phyloP scores from a whole-genome alignment of 1,140 invertebrate genomes.

The Gryon sp. region DNA sequence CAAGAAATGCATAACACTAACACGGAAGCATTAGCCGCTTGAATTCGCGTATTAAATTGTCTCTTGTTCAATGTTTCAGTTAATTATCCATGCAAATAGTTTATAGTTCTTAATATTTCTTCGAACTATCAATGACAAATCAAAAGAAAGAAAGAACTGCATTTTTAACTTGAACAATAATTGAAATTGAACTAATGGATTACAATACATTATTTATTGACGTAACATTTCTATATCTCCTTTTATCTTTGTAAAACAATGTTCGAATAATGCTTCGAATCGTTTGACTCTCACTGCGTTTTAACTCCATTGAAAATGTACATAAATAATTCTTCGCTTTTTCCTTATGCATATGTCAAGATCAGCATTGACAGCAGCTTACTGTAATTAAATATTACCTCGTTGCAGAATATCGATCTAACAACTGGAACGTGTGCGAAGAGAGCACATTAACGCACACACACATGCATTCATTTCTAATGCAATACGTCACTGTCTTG shows the following conservation, averaged over 20 bases:
- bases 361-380: constrained; percentile 46
- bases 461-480: constrained; percentile 53
- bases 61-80: no score
- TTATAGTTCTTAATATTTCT: no score
- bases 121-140: no score
- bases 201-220: constrained; percentile 9
- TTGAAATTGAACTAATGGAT: constrained; percentile 7
- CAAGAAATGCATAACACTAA: no score
- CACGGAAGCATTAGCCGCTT: no score
- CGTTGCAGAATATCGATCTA: constrained; percentile 50
- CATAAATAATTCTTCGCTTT: constrained; percentile 43
- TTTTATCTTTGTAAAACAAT: no score
- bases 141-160: no score
- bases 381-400: constrained; percentile 61
- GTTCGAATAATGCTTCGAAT: not conserved
- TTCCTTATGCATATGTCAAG: constrained; percentile 50
- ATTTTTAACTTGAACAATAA: no score
- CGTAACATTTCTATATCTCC: not conserved
- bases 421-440: constrained; percentile 38
- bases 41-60: no score
- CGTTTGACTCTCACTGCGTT: constrained; percentile 21
- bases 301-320: constrained; percentile 26
- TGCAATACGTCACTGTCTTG: constrained; percentile 56
- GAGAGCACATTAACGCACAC: constrained; percentile 35
- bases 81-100: no score